Base-by-base conservation (phyloP, 2,113 vertebrate genomes). In the Erinaceus europaeus region DNA sequence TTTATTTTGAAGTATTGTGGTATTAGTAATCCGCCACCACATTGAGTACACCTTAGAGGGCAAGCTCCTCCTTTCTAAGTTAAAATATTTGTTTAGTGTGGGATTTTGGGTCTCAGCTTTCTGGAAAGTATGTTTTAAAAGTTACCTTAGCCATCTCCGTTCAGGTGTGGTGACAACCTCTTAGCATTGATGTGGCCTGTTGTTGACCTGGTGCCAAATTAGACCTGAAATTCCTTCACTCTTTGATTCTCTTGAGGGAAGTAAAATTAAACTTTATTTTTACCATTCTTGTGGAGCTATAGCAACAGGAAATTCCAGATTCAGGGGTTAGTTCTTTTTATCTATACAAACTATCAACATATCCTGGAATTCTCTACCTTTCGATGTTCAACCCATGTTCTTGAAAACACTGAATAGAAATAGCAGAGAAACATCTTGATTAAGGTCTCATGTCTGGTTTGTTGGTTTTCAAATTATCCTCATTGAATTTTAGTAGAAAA, bases 11-110 rank as follows among this genome's bases (percentile, higher is more conserved):
- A 81, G 34, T 38, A 15, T 10, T 68, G 73, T 29, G 62, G 7
- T 50, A 61, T 83, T 83, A 67, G 71, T 46, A 17, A 32, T 75
- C 18, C 67, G 20, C 75, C 76, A 8, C n/a, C 13, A 32, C 12
- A 46, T 18, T 21, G 48, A 61, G 74, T 46, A 84, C 10, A n/a
- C 34, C 62, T 76, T 38, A 50, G 50, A 88, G 38, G 40, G 52
- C 50, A 68, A 36, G 48, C 62, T 68, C 86, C 29, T 84, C 52
- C 67, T 61, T 48, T 72, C 29, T 53, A 38, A 85, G 32, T 36
- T 69, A 46, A 88, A 83, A 62, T 94, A 83, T 77, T 86, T 94
- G 84, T 88, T 90, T 81, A 78, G 64, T 77, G 46, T 91, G 90
- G 42, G 68, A 74, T 15, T 89, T 77, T 74, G 42, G 48, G n/a